Evolutionary conservation across 2,113 vertebrate genomes (phyloP).

Genomic region (Drymodes brunneopygia): DNA sequence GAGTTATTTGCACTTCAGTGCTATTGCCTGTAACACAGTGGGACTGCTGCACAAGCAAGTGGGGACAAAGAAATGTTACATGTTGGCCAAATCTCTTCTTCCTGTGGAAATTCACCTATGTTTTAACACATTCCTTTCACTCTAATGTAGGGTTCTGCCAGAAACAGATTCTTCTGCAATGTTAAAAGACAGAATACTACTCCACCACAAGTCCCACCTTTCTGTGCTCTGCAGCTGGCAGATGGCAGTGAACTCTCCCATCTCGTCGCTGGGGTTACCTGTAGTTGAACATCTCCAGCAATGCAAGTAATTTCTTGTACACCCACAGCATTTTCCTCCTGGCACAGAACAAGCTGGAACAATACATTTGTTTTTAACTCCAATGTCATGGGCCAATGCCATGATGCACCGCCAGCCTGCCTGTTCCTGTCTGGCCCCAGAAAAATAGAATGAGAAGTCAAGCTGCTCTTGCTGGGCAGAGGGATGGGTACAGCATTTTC

Average conservation of each 20-base stretch:
- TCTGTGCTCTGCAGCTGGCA: not conserved
- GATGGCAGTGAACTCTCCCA: rapidly evolving
- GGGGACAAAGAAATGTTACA: rapidly evolving
- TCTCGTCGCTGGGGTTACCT: not conserved
- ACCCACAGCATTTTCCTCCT: not conserved
- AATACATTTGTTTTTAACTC: not conserved
- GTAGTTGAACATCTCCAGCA: not conserved
- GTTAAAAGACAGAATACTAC: not conserved
- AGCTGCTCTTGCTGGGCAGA: not conserved
- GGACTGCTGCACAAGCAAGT: not conserved
- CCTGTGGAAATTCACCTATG: not conserved
- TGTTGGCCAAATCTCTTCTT: not conserved
- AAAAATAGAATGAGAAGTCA: not conserved
- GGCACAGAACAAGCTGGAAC: not conserved
- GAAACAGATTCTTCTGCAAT: not conserved
- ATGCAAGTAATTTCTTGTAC: not conserved
- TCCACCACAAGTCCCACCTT: not conserved
- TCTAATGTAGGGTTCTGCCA: not conserved
- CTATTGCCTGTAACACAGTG: not conserved
- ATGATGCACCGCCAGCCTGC: rapidly evolving
- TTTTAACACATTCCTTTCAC: not conserved
- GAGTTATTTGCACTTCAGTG: not conserved
- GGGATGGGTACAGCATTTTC: not conserved
- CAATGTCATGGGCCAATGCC: not conserved
- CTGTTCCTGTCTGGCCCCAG: no score